Base-by-base conservation (phyloP, 2,113 vertebrate species). In the Periophthalmodon schlosseri region DNA sequence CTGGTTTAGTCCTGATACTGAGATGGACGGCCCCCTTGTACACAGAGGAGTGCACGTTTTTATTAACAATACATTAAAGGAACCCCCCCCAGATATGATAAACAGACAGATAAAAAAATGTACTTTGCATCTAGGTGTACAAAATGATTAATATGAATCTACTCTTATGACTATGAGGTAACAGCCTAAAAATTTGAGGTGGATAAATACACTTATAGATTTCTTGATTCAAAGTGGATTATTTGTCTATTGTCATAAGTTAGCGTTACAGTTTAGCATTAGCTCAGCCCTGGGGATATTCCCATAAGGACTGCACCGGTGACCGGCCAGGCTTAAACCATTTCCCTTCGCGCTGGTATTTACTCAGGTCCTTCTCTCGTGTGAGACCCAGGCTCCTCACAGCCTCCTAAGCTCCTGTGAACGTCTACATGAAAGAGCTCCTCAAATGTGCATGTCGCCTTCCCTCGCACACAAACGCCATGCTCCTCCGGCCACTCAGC, bases 401-500 rank as follows among this genome's bases (percentile, higher is more conserved):
- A 18, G 2, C 28, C 2, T 14, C 16, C 61, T 64, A 64, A 64
- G 61, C 61, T 74, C 72, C 69, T 58, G 81, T 54, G 71, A 81
- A 81, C 73, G 68, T 77, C 68, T 15, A 73, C 72, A 91, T 89
- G 78, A 87, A 88, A 90, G 84, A 70, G 73, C 21, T 68, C 71
- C 81, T 79, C 76, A 68, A 78, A 74, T 64, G 61, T 75, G 28
- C 65, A 72, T 85, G 77, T 79, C 67, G 80, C 82, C 80, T 85
- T 82, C 83, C 83, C 73, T 52, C 68, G 47, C 78, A 69, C 80
- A 79, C 71, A 78, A 84, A 81, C 75, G 77, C 85, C 87, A 86
- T 73, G 69, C 80, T 82, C 85, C 63, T 76, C 61, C 57, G 76
- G 46, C 86, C 81, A 84, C 79, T 86, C 81, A 77, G 66, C 68